These are phyloP conservation scores for Temnothorax rugatulus DNA, from an alignment of 2,888 invertebrate species.

Conservation along the genomic window DNA sequence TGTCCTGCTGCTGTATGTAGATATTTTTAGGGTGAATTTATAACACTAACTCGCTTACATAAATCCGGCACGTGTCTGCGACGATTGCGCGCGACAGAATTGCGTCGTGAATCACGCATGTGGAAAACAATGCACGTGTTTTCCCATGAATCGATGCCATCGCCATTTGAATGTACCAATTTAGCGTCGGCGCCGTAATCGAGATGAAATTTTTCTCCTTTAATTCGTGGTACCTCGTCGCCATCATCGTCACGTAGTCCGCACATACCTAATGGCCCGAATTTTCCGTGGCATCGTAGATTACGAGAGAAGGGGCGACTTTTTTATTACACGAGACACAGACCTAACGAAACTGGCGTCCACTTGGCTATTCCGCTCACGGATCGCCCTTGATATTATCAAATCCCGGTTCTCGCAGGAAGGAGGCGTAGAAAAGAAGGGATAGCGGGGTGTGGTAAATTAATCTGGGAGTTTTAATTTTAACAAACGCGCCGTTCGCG, in stretches of 20 bases:
- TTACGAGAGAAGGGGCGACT: conserved; percentile 40
- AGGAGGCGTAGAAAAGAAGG: neutral
- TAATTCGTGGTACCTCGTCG: conserved; percentile 37
- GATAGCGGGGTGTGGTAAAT: conserved; percentile 69
- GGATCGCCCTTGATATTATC: conserved; percentile 73
- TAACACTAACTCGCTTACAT: conserved; percentile 18
- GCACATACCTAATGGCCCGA: conserved; percentile 49
- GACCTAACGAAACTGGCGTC: conserved; percentile 44
- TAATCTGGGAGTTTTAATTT: conserved; percentile 77
- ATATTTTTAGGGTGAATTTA: conserved; percentile 41
- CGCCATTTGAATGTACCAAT: conserved; percentile 2
- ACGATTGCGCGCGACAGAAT: conserved; percentile 38
- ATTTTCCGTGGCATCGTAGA: conserved; percentile 52
- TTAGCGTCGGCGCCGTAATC: neutral
- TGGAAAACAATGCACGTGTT: conserved; percentile 49
- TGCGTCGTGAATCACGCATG: conserved; percentile 40
- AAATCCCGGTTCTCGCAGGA: conserved; percentile 54
- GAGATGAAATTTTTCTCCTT: conserved; percentile 25
- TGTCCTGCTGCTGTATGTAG: neutral
- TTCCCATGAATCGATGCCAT: conserved; percentile 41
- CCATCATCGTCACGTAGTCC: conserved; percentile 43
- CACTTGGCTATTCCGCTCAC: conserved; percentile 68
- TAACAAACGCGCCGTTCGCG: conserved; percentile 53
- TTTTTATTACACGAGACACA: conserved; percentile 52
- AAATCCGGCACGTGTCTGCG: conserved; percentile 45